A percentile compares a stretch with the other conserved stretches of the same genome.
These are phyloP conservation scores for Carcharodon carcharias DNA, from an alignment of 2,797 vertebrate species.

Conservation along the genomic window DNA sequence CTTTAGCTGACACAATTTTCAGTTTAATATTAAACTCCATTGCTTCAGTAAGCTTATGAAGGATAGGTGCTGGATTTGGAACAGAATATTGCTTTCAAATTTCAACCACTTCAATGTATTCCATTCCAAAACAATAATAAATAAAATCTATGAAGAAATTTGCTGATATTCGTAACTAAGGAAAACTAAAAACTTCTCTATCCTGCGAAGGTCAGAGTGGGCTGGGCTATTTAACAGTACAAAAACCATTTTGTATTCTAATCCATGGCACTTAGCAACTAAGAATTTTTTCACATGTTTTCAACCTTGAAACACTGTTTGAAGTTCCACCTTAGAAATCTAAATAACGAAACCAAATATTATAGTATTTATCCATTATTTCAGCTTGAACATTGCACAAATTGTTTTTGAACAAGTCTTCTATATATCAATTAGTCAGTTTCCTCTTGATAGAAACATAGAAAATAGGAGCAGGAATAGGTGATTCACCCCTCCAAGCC, in stretches of 20 bases:
- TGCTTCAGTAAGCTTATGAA: background rate
- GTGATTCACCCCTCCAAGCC: too few species aligned
- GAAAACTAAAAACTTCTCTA: background rate
- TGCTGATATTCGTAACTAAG: too few species aligned
- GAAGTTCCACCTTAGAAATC: background rate
- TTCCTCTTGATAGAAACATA: background rate
- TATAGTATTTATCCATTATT: background rate
- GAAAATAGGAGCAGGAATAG: too few species aligned
- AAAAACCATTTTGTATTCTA: constrained; percentile 17
- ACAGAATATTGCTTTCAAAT: background rate
- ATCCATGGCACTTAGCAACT: background rate
- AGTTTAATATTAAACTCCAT: background rate
- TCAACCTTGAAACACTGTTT: background rate
- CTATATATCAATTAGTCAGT: background rate
- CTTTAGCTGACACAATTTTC: background rate
- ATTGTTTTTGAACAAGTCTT: background rate
- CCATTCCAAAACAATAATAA: background rate
- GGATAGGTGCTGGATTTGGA: background rate
- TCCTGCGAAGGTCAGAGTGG: background rate
- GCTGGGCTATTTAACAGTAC: background rate
- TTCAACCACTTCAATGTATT: background rate
- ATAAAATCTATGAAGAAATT: background rate
- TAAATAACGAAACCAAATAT: background rate
- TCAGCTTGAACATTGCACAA: background rate
- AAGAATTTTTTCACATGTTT: background rate